Percentiles rank a stretch among this genome's conserved stretches.
These are phyloP conservation scores for Empis livida DNA, from an alignment of 2,888 invertebrate species.

Conservation along the genomic window DNA sequence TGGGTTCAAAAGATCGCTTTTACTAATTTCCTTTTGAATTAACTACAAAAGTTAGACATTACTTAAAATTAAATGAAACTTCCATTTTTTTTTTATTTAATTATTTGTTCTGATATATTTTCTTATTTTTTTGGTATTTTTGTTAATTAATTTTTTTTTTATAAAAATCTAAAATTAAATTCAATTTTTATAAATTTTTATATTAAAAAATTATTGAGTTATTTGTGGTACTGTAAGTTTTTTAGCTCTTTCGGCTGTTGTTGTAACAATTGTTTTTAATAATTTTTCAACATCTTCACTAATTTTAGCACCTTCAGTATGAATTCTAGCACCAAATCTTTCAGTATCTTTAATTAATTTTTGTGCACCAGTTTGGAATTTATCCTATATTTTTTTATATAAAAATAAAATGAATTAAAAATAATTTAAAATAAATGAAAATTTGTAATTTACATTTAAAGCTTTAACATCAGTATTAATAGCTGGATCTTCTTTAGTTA, in stretches of 20 bases:
- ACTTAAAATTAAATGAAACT: no score
- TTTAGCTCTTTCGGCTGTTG: background rate
- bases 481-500: background rate
- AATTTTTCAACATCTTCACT: background rate
- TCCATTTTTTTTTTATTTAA: no score
- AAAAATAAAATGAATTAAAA: background rate
- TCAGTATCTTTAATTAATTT: background rate
- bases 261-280: background rate
- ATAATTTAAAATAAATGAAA: background rate
- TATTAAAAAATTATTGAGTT: no score
- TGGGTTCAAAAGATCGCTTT: no score
- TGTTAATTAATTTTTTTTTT: no score
- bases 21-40: no score
- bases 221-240: background rate
- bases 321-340: background rate
- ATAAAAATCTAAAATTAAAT: no score
- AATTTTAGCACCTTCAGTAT: background rate
- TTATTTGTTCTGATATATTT: no score
- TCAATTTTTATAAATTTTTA: no score
- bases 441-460: background rate
- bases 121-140: no score
- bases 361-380: background rate
- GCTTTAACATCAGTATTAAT: background rate
- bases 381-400: background rate
- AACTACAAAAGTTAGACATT: no score